phyloP scores from a whole-genome alignment of 2,888 invertebrate species.

The Encarsia formosa region DNA sequence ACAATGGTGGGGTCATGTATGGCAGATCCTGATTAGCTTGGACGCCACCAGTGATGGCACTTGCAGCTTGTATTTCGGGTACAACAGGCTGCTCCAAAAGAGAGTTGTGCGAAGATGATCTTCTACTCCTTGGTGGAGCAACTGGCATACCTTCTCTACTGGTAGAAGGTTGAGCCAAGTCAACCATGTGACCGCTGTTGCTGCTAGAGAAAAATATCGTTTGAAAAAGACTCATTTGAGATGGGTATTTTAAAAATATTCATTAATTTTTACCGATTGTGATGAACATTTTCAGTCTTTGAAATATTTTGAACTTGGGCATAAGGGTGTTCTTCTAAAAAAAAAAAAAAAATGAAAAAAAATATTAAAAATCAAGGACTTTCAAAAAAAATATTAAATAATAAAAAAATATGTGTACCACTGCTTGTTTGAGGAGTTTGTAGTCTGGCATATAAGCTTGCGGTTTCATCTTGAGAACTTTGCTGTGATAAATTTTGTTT shows the following conservation, averaged over 20 bases:
- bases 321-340: conserved; percentile 64
- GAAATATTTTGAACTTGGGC: conserved; percentile 62
- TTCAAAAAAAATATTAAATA: conserved; percentile 9
- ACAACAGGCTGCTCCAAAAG: conserved; percentile 38
- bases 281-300: conserved; percentile 41
- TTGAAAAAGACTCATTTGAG: neutral
- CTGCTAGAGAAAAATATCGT: conserved; percentile 30
- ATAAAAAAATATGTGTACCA: conserved; percentile 44
- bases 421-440: conserved; percentile 65
- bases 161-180: conserved; percentile 40
- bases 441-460: conserved; percentile 65
- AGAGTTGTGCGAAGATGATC: conserved; percentile 54
- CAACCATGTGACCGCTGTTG: conserved; percentile 35
- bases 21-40: conserved; percentile 85
- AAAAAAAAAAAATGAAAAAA: conserved; percentile 4
- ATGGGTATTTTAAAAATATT: neutral
- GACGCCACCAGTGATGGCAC: conserved; percentile 79
- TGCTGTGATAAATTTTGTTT: conserved; percentile 60
- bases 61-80: conserved; percentile 80
- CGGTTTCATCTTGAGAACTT: conserved; percentile 60
- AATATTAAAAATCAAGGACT: conserved; percentile 1
- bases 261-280: conserved; percentile 35
- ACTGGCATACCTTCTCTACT: conserved; percentile 40
- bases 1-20: conserved; percentile 80
- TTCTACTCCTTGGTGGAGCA: conserved; percentile 55